phyloP scores from a whole-genome alignment of 1,140 invertebrate genomes.

The Semibalanus balanoides region DNA sequence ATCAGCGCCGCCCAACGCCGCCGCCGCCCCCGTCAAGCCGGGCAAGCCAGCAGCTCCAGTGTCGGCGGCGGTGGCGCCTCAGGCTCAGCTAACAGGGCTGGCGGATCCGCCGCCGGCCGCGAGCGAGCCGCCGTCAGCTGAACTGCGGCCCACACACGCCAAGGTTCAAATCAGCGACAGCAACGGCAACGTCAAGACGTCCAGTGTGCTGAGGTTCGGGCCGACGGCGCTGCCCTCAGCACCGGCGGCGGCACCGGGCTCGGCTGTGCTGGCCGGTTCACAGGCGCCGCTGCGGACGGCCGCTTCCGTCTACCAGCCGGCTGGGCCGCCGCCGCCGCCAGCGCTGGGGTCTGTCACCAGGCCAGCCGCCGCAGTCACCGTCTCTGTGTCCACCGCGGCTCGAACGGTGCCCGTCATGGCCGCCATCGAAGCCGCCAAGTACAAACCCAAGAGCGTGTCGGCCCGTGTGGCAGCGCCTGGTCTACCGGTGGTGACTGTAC shows the following conservation, averaged over 20 bases:
- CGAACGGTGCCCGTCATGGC: no score
- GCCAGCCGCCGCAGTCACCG: no score
- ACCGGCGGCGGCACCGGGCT: no score
- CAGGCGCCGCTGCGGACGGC: not conserved
- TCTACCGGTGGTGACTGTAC: not conserved
- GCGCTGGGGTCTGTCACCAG: no score
- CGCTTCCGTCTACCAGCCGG: not conserved
- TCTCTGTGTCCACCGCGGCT: no score
- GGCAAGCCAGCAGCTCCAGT: no score
- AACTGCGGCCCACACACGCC: not conserved
- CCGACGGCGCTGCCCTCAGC: not conserved
- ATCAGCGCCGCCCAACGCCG: no score
- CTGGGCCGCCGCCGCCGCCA: no score
- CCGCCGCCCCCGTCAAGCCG: not conserved
- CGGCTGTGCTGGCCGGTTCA: not conserved
- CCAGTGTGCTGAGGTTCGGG: not conserved
- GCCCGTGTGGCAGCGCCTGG: no score
- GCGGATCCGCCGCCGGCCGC: no score
- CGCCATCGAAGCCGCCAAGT: not conserved
- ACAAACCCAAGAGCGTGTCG: not conserved
- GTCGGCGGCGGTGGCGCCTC: not conserved
- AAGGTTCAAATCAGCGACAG: not conserved
- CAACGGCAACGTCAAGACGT: not conserved
- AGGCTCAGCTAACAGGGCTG: not conserved
- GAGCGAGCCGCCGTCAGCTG: not conserved